Evolutionary conservation across 2,113 vertebrate genomes (phyloP), one percentile per base, ranked within the genome.

Genomic region (Chitala chitala): DNA sequence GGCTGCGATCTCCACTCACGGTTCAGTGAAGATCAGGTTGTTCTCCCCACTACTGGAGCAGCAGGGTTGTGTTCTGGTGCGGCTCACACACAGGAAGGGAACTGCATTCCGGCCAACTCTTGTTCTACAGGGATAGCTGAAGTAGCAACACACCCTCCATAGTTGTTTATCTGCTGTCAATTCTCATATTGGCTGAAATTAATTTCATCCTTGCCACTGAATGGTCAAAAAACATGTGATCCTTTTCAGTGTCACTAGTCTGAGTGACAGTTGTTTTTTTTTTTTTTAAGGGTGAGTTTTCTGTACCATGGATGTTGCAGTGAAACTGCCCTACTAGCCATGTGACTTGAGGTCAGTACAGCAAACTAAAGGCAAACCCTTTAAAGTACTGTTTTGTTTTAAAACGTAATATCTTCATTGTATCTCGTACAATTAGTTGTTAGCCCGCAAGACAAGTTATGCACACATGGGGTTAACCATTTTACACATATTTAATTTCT

Each of bases 121-220:
- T 15, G 15, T 6, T 55, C 15, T n/a, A 22, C 2, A 6, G 53
- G 7, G 53, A 10, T 13, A 26, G 17, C 15, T 63, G 33, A 2
- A 63, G 20, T 63, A 10, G 6, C 17, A 63, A 15, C 15, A 33
- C 59, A 33, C 33, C 17, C 42, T 13, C 24, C 42, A 15, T 68
- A 26, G 38, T 8, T 68, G 26, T 46, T 24, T n/a, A 20, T 46
- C 46, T 68, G 24, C n/a, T 46, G 64, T 68, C 64, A 46, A 42
- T 46, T 68, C 46, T 38, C 24, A 48, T 68, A 46, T 48, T 42
- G 22, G 40, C 40, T 68, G 64, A 68, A 68, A 68, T 68, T 48
- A 48, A 68, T 48, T 68, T 68, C 42, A 68, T 68, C 38, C 42
- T 46, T 44, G 64, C 42, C 64, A 48, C 26, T 22, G 46, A 66